phyloP scores from a whole-genome alignment of 2,888 invertebrate species.

The Orthosia gothica region DNA sequence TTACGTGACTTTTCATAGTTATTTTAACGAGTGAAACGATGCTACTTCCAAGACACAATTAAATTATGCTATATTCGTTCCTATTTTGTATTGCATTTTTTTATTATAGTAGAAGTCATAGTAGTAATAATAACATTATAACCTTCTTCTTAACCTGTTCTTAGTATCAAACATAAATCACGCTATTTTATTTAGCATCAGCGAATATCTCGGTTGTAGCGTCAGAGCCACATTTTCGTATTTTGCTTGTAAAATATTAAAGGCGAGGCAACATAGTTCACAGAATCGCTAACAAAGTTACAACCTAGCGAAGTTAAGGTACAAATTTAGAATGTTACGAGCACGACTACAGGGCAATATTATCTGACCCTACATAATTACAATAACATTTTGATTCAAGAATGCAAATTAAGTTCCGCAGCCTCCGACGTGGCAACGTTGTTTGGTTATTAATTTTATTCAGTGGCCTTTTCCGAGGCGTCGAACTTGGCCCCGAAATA shows the following conservation, averaged over 20 bases:
- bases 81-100: too few relatives aligned
- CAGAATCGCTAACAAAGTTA: slow-evolving; percentile 37
- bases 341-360: slow-evolving; percentile 54
- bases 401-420: slow-evolving; percentile 77
- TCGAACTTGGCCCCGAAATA: slow-evolving; percentile 63
- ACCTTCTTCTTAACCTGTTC: background rate
- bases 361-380: slow-evolving; percentile 78
- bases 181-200: slow-evolving; percentile 13
- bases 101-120: background rate
- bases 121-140: too few relatives aligned
- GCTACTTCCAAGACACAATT: too few relatives aligned
- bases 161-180: slow-evolving; percentile 9
- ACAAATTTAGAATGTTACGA: slow-evolving; percentile 50
- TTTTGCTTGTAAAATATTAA: slow-evolving; percentile 36
- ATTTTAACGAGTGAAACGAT: background rate
- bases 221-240: slow-evolving; percentile 24
- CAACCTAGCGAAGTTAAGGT: slow-evolving; percentile 33
- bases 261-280: slow-evolving; percentile 31
- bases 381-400: slow-evolving; percentile 79
- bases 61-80: too few relatives aligned
- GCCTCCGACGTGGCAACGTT: slow-evolving; percentile 67
- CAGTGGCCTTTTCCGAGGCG: slow-evolving; percentile 66
- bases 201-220: slow-evolving; percentile 22
- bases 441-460: slow-evolving; percentile 77
- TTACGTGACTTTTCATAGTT: background rate